A percentile compares a stretch with the other conserved stretches of the same genome.
Conservation (phyloP, 2,113 vertebrate genomes). For the Daboia siamensis region DNA sequence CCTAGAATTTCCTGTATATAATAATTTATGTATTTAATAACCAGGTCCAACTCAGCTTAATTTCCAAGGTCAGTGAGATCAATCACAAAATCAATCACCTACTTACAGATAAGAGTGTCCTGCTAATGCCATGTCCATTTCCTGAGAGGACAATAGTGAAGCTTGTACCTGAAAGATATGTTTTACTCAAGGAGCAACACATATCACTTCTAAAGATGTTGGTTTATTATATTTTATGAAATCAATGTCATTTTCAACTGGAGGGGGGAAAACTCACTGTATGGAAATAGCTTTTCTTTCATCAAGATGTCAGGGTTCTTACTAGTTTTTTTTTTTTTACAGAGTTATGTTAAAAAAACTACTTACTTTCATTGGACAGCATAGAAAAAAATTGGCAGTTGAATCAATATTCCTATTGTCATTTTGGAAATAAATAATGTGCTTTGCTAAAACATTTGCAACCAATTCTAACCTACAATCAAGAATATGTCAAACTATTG, state of each 20-base stretch:
- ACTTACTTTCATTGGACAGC: not conserved
- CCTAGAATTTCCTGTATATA: not conserved
- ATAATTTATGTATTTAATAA: not conserved
- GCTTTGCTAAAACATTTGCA: not conserved
- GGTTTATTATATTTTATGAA: not conserved
- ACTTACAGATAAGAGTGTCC: not conserved
- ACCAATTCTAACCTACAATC: too few relatives aligned
- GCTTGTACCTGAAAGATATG: not conserved
- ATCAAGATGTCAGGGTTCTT: not conserved
- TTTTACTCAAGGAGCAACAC: not conserved
- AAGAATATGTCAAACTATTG: not conserved
- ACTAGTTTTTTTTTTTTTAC: too few relatives aligned
- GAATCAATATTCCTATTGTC: not conserved
- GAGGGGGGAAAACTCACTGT: not conserved
- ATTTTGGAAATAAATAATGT: not conserved
- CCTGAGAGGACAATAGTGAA: not conserved
- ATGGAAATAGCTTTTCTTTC: not conserved
- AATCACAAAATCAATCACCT: not conserved
- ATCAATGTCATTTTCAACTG: conserved; percentile 39
- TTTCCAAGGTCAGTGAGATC: not conserved
- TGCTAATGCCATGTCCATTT: not conserved
- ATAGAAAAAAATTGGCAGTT: not conserved
- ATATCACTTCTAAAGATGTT: not conserved
- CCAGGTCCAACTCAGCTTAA: not conserved
- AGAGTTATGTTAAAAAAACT: too few relatives aligned